Conservation (phyloP, 2,888 invertebrate species). For the Nomada fabriciana region DNA sequence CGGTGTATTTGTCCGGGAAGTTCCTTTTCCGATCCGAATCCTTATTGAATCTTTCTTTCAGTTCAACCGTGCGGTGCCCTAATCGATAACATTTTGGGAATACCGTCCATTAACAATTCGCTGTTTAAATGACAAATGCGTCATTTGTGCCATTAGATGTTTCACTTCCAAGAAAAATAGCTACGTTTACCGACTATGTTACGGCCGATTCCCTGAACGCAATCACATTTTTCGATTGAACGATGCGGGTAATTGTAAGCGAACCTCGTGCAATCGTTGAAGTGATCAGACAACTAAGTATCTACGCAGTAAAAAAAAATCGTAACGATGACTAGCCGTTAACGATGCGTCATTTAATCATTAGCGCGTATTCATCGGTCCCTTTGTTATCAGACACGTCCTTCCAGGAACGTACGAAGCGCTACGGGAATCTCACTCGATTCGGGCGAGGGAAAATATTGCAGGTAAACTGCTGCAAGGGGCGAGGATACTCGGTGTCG, state of each 20-base stretch:
- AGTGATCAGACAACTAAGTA: neutral
- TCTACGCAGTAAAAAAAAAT: neutral
- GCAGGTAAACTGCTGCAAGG: slow-evolving; percentile 9
- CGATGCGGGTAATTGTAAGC: slow-evolving; percentile 12
- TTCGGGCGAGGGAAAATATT: slow-evolving; percentile 1
- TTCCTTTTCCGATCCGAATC: neutral
- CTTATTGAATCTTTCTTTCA: no score
- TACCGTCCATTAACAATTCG: no score
- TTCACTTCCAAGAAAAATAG: slow-evolving; percentile 1
- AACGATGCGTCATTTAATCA: neutral
- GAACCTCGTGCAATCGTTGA: neutral
- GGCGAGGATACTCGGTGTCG: slow-evolving; percentile 28
- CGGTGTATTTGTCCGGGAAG: neutral
- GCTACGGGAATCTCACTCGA: neutral
- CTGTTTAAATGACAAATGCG: neutral
- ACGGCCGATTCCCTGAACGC: neutral
- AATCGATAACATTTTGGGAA: no score
- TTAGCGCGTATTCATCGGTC: neutral
- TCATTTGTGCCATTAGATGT: slow-evolving; percentile 2
- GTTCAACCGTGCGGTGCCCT: no score
- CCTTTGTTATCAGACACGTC: no score
- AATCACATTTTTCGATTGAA: slow-evolving; percentile 6
- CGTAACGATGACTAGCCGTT: neutral
- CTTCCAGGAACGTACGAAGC: no score
- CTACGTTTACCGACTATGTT: neutral